Percentiles rank a stretch among this genome's conserved stretches.
phyloP scores from a whole-genome alignment of 2,113 vertebrate species.

The Megaceryle torquata region DNA sequence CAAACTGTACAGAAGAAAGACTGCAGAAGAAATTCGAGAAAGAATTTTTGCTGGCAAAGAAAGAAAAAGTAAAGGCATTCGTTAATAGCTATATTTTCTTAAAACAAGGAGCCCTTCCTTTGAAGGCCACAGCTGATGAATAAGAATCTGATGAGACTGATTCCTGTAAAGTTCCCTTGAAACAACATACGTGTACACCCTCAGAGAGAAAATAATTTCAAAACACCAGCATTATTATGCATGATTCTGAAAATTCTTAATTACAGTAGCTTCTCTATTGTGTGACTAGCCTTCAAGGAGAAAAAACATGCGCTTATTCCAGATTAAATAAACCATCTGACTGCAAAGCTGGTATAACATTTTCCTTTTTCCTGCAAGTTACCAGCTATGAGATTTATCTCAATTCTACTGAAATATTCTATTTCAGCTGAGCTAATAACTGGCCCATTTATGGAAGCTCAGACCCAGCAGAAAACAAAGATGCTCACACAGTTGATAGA shows the following conservation, averaged over 20 bases:
- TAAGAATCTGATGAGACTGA: not conserved
- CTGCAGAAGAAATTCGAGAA: not conserved
- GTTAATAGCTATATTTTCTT: slow-evolving; percentile 30
- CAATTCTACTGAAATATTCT: not conserved
- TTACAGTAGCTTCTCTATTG: not conserved
- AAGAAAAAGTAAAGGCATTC: slow-evolving; percentile 42
- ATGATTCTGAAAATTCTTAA: not conserved
- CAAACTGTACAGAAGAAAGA: not conserved
- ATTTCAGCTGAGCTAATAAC: not conserved
- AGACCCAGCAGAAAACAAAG: not conserved
- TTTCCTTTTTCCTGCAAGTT: not conserved
- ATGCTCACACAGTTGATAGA: fast-evolving
- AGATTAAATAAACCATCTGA: not conserved
- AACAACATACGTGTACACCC: not conserved
- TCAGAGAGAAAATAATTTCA: not conserved
- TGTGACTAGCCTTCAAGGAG: not conserved
- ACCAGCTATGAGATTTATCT: not conserved
- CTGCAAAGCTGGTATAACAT: not conserved
- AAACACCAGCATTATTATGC: not conserved
- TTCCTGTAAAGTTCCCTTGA: not conserved
- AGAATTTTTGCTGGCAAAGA: slow-evolving; percentile 20
- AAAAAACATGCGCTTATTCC: not conserved
- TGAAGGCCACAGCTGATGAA: slow-evolving; percentile 47
- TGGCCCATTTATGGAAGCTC: not conserved
- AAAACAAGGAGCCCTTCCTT: slow-evolving; percentile 12